Percentiles rank a stretch among this genome's conserved stretches.
These are phyloP conservation scores for Villa cingulata DNA, from an alignment of 2,888 invertebrate genomes.

Conservation along the genomic window DNA sequence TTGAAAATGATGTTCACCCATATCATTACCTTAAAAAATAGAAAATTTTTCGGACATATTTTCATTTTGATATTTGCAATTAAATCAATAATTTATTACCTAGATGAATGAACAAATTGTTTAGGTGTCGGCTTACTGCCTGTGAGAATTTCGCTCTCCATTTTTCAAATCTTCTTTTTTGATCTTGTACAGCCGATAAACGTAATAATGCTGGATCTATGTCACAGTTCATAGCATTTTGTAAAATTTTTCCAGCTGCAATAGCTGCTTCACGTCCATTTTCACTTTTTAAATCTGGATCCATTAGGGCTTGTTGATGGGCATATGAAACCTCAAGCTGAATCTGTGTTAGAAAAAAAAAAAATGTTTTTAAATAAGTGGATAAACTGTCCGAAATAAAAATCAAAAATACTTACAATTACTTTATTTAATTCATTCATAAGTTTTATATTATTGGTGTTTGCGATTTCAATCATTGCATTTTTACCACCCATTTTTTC, in stretches of 20 bases:
- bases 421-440: constrained; percentile 65
- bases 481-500: constrained; percentile 86
- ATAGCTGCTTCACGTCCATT: constrained; percentile 49
- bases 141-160: constrained; percentile 67
- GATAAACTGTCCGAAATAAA: no score
- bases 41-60: background rate
- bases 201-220: constrained; percentile 49
- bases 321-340: constrained; percentile 55
- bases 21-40: constrained; percentile 46
- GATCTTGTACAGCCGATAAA: constrained; percentile 67
- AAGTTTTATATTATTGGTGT: constrained; percentile 69
- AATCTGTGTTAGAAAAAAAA: constrained; percentile 32
- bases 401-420: constrained; percentile 62
- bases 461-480: constrained; percentile 70
- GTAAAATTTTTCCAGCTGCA: constrained; percentile 56
- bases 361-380: constrained; percentile 1
- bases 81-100: constrained; percentile 39
- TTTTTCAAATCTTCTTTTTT: constrained; percentile 62
- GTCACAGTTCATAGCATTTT: constrained; percentile 57
- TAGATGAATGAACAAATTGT: constrained; percentile 89
- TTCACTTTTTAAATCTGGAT: constrained; percentile 56
- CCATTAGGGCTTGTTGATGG: constrained; percentile 52
- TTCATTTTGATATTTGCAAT: background rate
- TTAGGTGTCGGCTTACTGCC: constrained; percentile 76
- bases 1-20: constrained; percentile 41